A percentile compares a stretch with the other conserved stretches of the same genome.
Evolutionary conservation across 2,888 invertebrate species (phyloP).

Genomic region (Agonopterix subpropinquella): DNA sequence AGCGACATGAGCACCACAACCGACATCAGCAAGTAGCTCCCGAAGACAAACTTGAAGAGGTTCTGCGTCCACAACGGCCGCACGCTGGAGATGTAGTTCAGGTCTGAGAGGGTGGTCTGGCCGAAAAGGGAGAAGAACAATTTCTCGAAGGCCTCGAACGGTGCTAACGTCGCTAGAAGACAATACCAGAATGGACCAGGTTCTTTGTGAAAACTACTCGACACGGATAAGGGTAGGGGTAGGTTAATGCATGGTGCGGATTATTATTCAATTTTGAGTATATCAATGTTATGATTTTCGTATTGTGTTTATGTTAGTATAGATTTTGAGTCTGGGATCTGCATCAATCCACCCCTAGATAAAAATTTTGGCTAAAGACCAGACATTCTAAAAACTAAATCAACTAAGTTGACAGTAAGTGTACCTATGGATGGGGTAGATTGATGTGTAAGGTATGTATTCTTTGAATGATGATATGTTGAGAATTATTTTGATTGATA

Average conservation of each 20-base stretch:
- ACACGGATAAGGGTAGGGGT: conserved; percentile 33
- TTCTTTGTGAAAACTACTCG: conserved; percentile 36
- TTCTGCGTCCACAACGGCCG: conserved; percentile 90
- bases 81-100: conserved; percentile 81
- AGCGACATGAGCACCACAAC: conserved; percentile 98
- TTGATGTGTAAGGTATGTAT: conserved; percentile 30
- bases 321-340: conserved; percentile 1
- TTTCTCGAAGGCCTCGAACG: conserved; percentile 95
- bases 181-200: conserved; percentile 66
- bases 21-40: conserved; percentile 98
- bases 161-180: conserved; percentile 87
- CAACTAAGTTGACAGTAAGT: conserved; percentile 35
- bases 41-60: conserved; percentile 94
- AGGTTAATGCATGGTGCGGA: conserved; percentile 22
- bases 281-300: neutral
- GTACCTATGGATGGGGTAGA: conserved; percentile 44
- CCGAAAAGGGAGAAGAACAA: conserved; percentile 99
- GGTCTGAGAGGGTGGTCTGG: conserved; percentile 90
- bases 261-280: neutral
- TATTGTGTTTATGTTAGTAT: too few species aligned
- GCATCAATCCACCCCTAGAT: conserved; percentile 48
- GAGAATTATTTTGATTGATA: too few species aligned
- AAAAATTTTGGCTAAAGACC: conserved; percentile 10
- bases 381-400: conserved; percentile 36
- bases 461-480: neutral